Base-by-base conservation (phyloP, 2,888 invertebrate species). In the Entomobrya proxima region DNA sequence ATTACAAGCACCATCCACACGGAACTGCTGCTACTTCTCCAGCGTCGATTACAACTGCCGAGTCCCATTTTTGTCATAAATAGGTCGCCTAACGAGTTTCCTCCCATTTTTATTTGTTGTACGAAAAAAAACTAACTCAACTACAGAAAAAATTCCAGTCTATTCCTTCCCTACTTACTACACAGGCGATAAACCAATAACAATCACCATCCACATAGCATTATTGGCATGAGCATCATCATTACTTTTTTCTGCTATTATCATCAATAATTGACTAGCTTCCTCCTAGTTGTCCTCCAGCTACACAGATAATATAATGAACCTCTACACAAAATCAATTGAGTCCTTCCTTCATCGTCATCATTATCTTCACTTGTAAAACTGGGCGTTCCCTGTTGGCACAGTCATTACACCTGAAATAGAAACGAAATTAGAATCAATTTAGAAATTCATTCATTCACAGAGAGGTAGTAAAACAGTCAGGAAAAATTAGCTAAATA, bases 1-100 rank as follows among this genome's bases (percentile, higher is more conserved):
- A 83, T 83, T 30, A 83, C 77, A 52, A 83, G 83, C 35, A 83
- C 69, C 77, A 83, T 83, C 83, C 83, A 83, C n/a, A 83, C 55
- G 0, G 76, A 83, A 18, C 69, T 83, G 67, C 61, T 55, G 15
- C 74, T 15, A 37, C 15, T 9, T n/a, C 47, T 72, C 72, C 72
- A 72, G 1, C 50, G 72, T 9, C 72, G 72, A 50, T 72, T 69
- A 40, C 18, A n/a, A 69, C 27, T 58, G 27, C n/a, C 2, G 32
- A 40, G 61, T 47, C 74, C 58, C 81, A 81, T 81, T 61, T 47
- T 81, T n/a, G 7, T 79, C 21, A 35, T 72, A 27, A 80, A 47
- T 15, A 47, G 55, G 40, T 2, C 78, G 64, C 32, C 72, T 44
- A 78, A 78, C 35, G 37, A 58, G 37, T 55, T 69, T 55, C 50